A percentile compares a stretch with the other conserved stretches of the same genome.
phyloP scores from a whole-genome alignment of 2,888 invertebrate genomes.

The Drosophila bunnanda region DNA sequence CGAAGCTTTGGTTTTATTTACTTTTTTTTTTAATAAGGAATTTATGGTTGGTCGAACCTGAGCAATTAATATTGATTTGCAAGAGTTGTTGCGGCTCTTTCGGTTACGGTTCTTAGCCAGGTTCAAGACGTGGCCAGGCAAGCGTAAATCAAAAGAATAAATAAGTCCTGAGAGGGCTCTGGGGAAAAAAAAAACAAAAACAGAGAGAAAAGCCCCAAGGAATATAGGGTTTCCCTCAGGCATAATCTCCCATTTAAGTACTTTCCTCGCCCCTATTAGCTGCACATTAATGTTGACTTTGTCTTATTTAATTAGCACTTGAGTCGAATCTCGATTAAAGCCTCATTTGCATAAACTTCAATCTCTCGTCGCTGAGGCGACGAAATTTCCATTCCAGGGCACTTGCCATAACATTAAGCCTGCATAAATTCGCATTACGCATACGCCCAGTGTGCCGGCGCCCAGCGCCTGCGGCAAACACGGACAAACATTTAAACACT shows the following conservation, averaged over 20 bases:
- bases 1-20: conserved; percentile 3
- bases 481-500: conserved; percentile 65
- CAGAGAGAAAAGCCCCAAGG: background rate
- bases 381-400: conserved; percentile 42
- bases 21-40: conserved; percentile 37
- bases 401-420: conserved; percentile 48
- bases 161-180: background rate
- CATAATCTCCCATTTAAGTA: background rate
- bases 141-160: conserved; percentile 17
- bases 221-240: background rate
- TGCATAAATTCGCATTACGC: conserved; percentile 46
- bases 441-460: conserved; percentile 42
- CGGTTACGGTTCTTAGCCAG: conserved; percentile 15
- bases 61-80: conserved; percentile 59
- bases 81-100: conserved; percentile 29
- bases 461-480: conserved; percentile 31
- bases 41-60: conserved; percentile 36
- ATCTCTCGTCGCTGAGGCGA: conserved; percentile 39
- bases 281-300: conserved; percentile 29
- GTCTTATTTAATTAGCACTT: conserved; percentile 44
- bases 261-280: conserved; percentile 17
- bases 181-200: background rate
- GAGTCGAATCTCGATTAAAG: conserved; percentile 26
- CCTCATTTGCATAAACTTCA: conserved; percentile 36
- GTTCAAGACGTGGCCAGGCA: conserved; percentile 15